Conservation (phyloP, 2,888 invertebrate genomes). For the Psococerastis gibbosa region DNA sequence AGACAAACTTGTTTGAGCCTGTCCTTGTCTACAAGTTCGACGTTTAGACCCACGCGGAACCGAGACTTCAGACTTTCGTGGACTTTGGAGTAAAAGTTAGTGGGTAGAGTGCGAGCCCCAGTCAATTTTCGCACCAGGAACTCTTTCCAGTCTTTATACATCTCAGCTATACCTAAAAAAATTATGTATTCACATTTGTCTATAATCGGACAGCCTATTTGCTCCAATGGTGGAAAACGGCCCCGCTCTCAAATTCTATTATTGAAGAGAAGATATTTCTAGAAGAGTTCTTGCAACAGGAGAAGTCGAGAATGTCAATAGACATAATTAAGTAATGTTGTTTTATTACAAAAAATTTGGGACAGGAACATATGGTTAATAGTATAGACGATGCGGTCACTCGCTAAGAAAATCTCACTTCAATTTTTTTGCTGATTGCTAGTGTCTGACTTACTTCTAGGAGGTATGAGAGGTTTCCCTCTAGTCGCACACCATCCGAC, state of each 20-base stretch:
- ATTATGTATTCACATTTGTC: no score
- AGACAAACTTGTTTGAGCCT: conserved; percentile 83
- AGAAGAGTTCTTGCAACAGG: no score
- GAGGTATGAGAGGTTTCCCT: conserved; percentile 88
- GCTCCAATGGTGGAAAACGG: no score
- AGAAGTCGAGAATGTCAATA: no score
- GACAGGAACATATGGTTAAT: background rate
- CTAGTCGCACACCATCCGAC: conserved; percentile 96
- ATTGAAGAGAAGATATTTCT: no score
- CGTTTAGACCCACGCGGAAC: conserved; percentile 60
- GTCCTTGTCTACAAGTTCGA: conserved; percentile 93
- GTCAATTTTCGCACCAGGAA: conserved; percentile 81
- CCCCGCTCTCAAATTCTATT: no score
- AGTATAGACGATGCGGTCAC: background rate
- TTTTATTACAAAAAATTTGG: conserved; percentile 1
- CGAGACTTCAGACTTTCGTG: conserved; percentile 66
- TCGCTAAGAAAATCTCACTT: conserved; percentile 6
- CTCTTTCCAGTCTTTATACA: conserved; percentile 91
- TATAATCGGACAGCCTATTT: no score
- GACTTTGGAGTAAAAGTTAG: conserved; percentile 78
- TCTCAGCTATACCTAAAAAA: conserved; percentile 57
- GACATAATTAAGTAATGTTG: no score
- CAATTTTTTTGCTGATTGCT: no score
- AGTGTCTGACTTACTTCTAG: conserved; percentile 44
- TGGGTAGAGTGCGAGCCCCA: conserved; percentile 86